These are phyloP conservation scores for Pachymerium ferrugineum DNA, from an alignment of 2,888 invertebrate genomes.

Conservation along the genomic window DNA sequence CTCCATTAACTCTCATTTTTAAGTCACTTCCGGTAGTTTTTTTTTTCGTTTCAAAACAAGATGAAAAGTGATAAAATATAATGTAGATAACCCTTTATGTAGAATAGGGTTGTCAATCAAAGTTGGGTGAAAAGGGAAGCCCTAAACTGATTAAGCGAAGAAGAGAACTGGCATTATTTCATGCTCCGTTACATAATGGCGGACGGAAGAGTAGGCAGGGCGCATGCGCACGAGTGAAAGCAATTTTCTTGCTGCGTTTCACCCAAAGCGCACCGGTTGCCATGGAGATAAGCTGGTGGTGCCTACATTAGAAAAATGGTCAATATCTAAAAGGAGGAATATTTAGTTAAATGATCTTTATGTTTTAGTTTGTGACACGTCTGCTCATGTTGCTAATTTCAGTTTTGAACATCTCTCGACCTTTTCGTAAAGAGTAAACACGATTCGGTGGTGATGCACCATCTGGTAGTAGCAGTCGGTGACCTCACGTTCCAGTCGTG, in stretches of 20 bases:
- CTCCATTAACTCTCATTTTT: no score
- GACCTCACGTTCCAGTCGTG: conserved; percentile 4
- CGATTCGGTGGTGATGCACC: not conserved
- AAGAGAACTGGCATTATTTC: conserved; percentile 2
- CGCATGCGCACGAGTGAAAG: conserved; percentile 8
- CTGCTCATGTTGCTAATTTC: not conserved
- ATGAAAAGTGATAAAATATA: not conserved
- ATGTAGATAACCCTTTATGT: not conserved
- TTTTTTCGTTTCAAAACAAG: not conserved
- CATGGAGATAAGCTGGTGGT: conserved; percentile 4
- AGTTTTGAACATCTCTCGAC: not conserved
- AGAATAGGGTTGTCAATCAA: not conserved
- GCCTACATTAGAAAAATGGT: conserved; percentile 3
- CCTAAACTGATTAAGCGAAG: conserved; percentile 3
- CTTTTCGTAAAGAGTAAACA: not conserved
- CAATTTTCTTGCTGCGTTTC: conserved; percentile 13
- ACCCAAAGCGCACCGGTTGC: not conserved
- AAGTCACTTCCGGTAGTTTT: no score
- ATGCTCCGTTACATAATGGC: conserved; percentile 8
- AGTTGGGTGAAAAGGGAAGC: not conserved
- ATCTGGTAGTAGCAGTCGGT: not conserved
- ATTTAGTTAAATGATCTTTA: no score
- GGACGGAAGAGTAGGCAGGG: conserved; percentile 4
- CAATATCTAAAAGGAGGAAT: no score
- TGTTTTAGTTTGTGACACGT: no score